Evolutionary conservation across 2,888 invertebrate species (phyloP), one percentile per base, ranked within the genome.

Genomic region (Torymus auratus): DNA sequence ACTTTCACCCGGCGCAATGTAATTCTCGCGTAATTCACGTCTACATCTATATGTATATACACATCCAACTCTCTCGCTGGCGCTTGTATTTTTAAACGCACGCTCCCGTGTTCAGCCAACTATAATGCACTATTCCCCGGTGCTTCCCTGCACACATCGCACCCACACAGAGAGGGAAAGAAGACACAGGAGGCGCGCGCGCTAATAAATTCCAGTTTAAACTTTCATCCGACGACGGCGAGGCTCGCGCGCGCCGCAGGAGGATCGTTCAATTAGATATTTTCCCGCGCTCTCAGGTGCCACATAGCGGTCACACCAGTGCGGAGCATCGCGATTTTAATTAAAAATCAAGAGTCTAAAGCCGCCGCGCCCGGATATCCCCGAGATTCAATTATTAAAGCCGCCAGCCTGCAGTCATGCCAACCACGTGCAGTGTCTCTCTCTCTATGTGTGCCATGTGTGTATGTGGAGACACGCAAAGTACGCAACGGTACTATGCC

Each of bases 161-260:
- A 28, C 1, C 12, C 69, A 70, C 58, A 58, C 11, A 15, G 13
- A 65, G 67, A 60, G 60, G 53, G 58, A 11, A 15, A 52, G 23
- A 20, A 53, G 14, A 20, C 15, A 41, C 13, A 56, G 28, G 10
- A 13, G 62, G 28, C 10, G 28, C 82, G 50, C 13, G 78, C 60
- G 78, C 84, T 84, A 83, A 86, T 87, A 87, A 87, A 87, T 85
- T 86, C 83, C 73, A 77, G 83, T 86, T 87, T 84, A 85, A 86
- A 87, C 80, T 86, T 87, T 85, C 83, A 80, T 81, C 82, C 78
- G 77, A 80, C 75, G 62, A 74, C 74, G 61, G 75, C n/a, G 68
- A 70, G 68, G 68, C 20, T 10, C 52, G 7, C 5, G 50, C 52
- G 15, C 68, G 79, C 78, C 53, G 65, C 78, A 61, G 72, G 82